Conservation (phyloP, 2,113 vertebrate species). For the Athene cunicularia region DNA sequence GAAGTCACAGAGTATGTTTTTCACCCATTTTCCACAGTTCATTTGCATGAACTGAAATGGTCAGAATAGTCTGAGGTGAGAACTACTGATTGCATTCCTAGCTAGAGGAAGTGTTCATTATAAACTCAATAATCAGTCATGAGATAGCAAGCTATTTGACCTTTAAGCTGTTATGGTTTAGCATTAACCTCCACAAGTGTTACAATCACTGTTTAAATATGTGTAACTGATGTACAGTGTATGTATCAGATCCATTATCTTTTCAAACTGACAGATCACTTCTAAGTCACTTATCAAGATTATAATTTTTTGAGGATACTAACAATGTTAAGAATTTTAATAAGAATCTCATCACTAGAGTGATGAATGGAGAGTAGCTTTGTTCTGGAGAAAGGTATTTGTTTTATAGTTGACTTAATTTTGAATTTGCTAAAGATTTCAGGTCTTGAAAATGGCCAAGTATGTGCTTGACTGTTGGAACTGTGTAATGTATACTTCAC, state of each 20-base stretch:
- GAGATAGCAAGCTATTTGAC: neutral
- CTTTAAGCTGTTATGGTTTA: neutral
- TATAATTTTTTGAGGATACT: neutral
- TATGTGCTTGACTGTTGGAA: neutral
- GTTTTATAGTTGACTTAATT: neutral
- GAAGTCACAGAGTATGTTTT: neutral
- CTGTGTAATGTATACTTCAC: neutral
- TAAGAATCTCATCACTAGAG: neutral
- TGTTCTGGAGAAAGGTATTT: neutral
- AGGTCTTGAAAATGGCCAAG: neutral
- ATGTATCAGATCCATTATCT: neutral
- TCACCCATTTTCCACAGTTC: neutral
- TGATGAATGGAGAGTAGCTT: neutral
- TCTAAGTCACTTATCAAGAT: neutral
- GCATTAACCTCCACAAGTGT: neutral
- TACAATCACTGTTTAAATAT: neutral
- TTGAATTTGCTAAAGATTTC: neutral
- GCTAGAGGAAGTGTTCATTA: neutral
- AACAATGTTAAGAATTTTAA: neutral
- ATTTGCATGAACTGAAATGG: neutral
- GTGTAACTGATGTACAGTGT: neutral
- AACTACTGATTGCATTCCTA: neutral
- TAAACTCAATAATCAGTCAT: neutral
- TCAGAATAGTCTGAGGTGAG: neutral
- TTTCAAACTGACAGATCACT: neutral